Evolutionary conservation across 1,140 invertebrate genomes (phyloP).

Genomic region (Ostrea edulis): DNA sequence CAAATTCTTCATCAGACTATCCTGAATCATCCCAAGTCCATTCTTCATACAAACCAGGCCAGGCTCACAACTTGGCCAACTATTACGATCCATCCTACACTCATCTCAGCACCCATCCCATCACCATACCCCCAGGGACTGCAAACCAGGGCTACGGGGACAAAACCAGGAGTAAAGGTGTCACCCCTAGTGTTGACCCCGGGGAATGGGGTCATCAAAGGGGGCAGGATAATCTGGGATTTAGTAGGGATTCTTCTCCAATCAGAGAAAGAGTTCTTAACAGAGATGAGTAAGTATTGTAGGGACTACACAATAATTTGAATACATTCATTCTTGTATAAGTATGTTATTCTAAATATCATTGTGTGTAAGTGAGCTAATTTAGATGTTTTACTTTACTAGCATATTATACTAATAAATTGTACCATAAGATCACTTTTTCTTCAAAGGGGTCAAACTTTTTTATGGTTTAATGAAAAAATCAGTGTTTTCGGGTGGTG

Average conservation of each 20-base stretch:
- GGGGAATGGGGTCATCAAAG: background rate
- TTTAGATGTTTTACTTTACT: too few species aligned
- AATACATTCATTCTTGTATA: too few species aligned
- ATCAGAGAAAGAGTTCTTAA: background rate
- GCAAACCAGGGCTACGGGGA: conserved; percentile 27
- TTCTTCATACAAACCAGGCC: conserved; percentile 30
- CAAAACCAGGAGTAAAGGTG: conserved; percentile 7
- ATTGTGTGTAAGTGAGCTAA: too few species aligned
- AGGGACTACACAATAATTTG: too few species aligned
- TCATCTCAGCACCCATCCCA: background rate
- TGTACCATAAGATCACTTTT: too few species aligned
- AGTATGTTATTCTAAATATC: too few species aligned
- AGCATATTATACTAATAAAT: too few species aligned
- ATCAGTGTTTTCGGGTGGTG: too few species aligned
- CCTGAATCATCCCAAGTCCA: conserved; percentile 2
- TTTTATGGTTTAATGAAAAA: too few species aligned
- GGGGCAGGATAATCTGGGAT: conserved; percentile 54
- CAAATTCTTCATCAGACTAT: conserved; percentile 23
- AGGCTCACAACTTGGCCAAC: background rate
- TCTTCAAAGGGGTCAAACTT: too few species aligned
- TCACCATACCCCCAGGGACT: background rate
- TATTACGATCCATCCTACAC: background rate
- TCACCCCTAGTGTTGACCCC: background rate
- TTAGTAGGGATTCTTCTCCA: conserved; percentile 42
- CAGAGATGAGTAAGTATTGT: conserved; percentile 14